A percentile compares a stretch with the other conserved stretches of the same genome.
Evolutionary conservation across 2,113 vertebrate species (phyloP).

Genomic region (Caranx ignobilis): DNA sequence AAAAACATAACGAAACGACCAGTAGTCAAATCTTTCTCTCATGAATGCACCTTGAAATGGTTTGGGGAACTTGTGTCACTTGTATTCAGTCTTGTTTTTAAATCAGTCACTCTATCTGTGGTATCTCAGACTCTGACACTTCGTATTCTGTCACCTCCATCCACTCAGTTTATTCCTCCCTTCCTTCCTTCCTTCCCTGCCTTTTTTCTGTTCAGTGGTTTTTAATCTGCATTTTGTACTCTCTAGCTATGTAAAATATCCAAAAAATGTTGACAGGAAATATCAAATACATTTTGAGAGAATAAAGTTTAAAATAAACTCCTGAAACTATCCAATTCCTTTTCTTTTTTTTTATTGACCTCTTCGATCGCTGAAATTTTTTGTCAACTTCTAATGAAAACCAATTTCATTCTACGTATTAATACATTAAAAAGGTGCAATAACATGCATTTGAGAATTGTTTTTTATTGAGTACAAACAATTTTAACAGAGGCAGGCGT

Average conservation of each 20-base stretch:
- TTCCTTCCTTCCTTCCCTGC: slow-evolving; percentile 15
- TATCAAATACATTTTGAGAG: slow-evolving; percentile 73
- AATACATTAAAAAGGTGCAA: slow-evolving; percentile 12
- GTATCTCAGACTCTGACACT: slow-evolving; percentile 35
- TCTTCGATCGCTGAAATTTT: neutral
- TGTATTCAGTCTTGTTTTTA: slow-evolving; percentile 34
- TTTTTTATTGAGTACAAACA: slow-evolving; percentile 75
- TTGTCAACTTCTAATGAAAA: neutral
- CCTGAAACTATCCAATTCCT: slow-evolving; percentile 25
- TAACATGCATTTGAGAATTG: slow-evolving; percentile 34
- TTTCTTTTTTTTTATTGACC: slow-evolving; percentile 1
- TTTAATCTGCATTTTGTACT: slow-evolving; percentile 80
- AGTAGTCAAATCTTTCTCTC: neutral
- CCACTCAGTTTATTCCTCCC: slow-evolving; percentile 35
- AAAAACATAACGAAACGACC: neutral
- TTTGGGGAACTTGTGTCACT: slow-evolving; percentile 42
- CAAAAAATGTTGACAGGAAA: slow-evolving; percentile 55
- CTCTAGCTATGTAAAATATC: slow-evolving; percentile 72
- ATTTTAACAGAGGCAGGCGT: slow-evolving; percentile 41
- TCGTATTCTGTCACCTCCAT: slow-evolving; percentile 37
- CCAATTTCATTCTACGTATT: neutral
- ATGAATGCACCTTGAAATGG: slow-evolving; percentile 11
- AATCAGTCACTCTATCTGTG: slow-evolving; percentile 26
- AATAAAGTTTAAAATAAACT: slow-evolving; percentile 74
- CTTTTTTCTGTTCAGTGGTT: slow-evolving; percentile 68